Percentiles rank a stretch among this genome's conserved stretches.
Conservation (phyloP, 2,797 vertebrate species). For the Ceyx erithaca region DNA sequence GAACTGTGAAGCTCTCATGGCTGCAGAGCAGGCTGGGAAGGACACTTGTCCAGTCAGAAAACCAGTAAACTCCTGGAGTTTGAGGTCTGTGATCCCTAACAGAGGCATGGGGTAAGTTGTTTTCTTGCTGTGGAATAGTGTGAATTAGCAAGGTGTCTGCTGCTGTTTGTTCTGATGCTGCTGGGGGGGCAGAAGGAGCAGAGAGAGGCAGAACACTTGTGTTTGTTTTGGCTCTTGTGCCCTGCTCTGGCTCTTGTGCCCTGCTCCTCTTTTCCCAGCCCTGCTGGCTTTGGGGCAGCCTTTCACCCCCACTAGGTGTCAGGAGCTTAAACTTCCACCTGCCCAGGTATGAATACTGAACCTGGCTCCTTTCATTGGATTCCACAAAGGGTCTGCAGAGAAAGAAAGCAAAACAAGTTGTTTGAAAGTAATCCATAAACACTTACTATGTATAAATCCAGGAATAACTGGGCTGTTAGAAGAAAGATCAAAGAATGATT, state of each 20-base stretch:
- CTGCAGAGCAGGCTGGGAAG: neutral
- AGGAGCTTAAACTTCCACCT: neutral
- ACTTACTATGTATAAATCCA: slow-evolving; percentile 11
- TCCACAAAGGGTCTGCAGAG: neutral
- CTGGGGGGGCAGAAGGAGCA: neutral
- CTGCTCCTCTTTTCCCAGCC: neutral
- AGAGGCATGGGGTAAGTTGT: neutral
- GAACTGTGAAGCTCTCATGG: neutral
- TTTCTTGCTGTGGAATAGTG: neutral
- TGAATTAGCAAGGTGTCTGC: neutral
- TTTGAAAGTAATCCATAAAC: slow-evolving; percentile 40
- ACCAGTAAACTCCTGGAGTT: neutral
- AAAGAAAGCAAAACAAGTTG: neutral
- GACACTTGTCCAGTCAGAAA: neutral
- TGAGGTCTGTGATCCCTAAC: neutral
- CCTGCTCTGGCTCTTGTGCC: neutral
- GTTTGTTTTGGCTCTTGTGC: neutral
- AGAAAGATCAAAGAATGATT: slow-evolving; percentile 56
- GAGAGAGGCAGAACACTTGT: neutral
- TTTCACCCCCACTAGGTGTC: neutral
- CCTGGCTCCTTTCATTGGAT: neutral
- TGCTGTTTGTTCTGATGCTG: neutral
- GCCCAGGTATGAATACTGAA: neutral
- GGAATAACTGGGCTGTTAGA: slow-evolving; percentile 30
- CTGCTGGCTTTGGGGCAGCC: neutral